phyloP scores from a whole-genome alignment of 2,888 invertebrate genomes.

The Homarus gammarus region DNA sequence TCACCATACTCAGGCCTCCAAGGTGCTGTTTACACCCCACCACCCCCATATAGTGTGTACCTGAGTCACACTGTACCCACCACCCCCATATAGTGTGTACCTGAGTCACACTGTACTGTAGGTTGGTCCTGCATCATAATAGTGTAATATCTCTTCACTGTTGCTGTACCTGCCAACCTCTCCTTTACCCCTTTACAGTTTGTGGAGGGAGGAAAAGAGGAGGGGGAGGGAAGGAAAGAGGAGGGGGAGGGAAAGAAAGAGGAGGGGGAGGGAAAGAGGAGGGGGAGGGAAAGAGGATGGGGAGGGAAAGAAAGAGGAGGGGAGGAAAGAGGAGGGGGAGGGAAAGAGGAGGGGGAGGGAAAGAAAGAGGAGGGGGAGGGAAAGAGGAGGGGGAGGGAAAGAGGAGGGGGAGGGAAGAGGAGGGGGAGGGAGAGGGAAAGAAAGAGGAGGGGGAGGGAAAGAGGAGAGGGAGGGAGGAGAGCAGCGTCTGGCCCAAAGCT shows the following conservation, averaged over 20 bases:
- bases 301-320: neutral
- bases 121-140: too few species aligned
- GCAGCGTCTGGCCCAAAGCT: too few species aligned
- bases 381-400: neutral
- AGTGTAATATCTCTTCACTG: too few species aligned
- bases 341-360: neutral
- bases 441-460: neutral
- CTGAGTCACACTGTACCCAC: neutral
- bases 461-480: neutral
- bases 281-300: neutral
- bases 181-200: neutral
- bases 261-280: neutral
- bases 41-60: constrained; percentile 36
- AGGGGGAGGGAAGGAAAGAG: neutral
- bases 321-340: neutral
- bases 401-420: neutral
- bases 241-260: constrained; percentile 8
- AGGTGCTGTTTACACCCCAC: neutral
- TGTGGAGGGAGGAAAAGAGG: neutral
- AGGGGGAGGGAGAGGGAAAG: constrained; percentile 9
- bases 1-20: neutral
- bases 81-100: constrained; percentile 36
- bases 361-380: neutral
- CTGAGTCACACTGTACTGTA: neutral
- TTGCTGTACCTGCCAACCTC: neutral